Base-by-base conservation (phyloP, 2,888 invertebrate species). In the Conchocele bisecta region DNA sequence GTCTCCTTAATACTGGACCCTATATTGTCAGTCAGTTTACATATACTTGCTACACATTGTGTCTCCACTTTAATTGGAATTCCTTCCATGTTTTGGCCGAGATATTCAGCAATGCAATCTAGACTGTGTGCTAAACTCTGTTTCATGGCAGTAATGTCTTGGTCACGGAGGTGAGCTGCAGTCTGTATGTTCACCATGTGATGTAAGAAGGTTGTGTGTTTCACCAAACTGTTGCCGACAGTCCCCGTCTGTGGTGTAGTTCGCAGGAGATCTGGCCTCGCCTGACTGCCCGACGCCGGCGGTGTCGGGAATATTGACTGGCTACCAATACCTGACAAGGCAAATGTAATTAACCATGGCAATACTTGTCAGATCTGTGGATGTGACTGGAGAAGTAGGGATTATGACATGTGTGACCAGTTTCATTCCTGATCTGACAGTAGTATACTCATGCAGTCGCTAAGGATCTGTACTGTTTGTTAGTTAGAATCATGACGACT, bases 291-390 rank as follows among this genome's bases (percentile, higher is more conserved):
- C 17, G 75, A 72, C 17, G 65, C 41, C 1, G 75, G 71, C 29
- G 75, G 75, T 15, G 75, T 76, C 22, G 71, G 71, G 50, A 76
- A 76, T 15, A 76, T 41, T 28, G 44, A 17, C 42, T 76, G 71
- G 48, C 75, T 75, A 15, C 22, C 31, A 17, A 33, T 22, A 11
- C 24, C 29, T 44, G 33, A 22, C 22, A 31, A 41, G 33, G 15
- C 22, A 48, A 22, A 17, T 20, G 28, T 22, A 24, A 48, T 17
- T 17, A 13, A 17, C 9, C 44, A 44, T 44, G 44, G 7, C 15
- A 44, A 13, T 13, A 17, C 15, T 44, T 9, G 9, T 13, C 7
- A 44, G 11, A 9, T 17, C 20, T 13, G 44, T 51, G n/a, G n/a
- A n/a, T n/a, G n/a, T n/a, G n/a, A n/a, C n/a, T n/a, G n/a, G n/a